Percentiles rank a stretch among this genome's conserved stretches.
phyloP scores from a whole-genome alignment of 1,140 invertebrate genomes.

The Nasonia giraulti region DNA sequence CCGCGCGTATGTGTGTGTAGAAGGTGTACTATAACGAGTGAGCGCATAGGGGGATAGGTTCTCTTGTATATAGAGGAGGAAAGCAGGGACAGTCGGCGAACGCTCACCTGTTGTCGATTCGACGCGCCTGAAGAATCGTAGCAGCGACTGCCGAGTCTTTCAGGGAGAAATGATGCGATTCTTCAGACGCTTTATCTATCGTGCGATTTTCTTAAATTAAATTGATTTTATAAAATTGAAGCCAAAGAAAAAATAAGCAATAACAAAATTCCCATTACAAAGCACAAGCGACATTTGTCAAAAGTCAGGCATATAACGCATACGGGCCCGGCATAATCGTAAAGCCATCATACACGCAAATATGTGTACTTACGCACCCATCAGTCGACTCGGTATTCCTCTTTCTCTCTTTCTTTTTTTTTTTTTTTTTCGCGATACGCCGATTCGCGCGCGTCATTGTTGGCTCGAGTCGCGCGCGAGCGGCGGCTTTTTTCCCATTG shows the following conservation, averaged over 20 bases:
- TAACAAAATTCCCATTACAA: too few species aligned
- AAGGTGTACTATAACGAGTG: not conserved
- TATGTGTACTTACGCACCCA: not conserved
- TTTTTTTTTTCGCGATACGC: slow-evolving; percentile 10
- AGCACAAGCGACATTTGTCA: too few species aligned
- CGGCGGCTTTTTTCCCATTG: slow-evolving; percentile 33
- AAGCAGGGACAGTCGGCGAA: not conserved
- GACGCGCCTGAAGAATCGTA: not conserved
- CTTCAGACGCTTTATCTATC: not conserved
- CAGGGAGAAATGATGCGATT: too few species aligned
- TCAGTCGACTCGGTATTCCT: not conserved
- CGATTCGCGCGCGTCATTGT: slow-evolving; percentile 38
- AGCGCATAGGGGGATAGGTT: not conserved
- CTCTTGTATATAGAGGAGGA: not conserved
- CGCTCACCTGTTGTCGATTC: slow-evolving; percentile 44
- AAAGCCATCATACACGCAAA: not conserved
- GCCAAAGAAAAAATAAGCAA: too few species aligned
- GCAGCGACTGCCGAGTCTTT: not conserved
- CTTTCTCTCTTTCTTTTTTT: not conserved
- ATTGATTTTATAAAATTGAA: too few species aligned
- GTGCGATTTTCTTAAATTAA: too few species aligned
- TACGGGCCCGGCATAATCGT: too few species aligned
- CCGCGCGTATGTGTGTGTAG: not conserved
- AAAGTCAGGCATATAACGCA: too few species aligned
- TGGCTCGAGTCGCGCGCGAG: not conserved